Base-by-base conservation (phyloP, 2,797 vertebrate genomes). In the Coreius guichenoti region DNA sequence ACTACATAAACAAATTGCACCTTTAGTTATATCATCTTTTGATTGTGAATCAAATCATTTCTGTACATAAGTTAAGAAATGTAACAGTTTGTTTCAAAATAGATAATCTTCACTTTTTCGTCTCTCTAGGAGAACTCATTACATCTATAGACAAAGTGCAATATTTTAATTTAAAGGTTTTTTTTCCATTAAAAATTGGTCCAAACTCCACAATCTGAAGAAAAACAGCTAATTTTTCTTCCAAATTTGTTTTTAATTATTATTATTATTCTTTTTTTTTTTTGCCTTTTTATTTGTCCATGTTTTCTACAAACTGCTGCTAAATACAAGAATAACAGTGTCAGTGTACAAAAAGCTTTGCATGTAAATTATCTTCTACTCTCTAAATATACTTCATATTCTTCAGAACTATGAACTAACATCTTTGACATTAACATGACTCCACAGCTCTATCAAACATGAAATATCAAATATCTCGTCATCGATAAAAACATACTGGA, bases 361-460 rank as follows among this genome's bases (percentile, higher is more conserved):
- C 95, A 94, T 96, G 95, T 95, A 92, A 95, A 96, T 96, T 94
- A 94, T 94, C 92, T 94, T 93, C 94, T 96, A 96, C 91, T 94
- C 92, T 94, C 97, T 98, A 97, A 96, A 97, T 96, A 96, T 96
- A 95, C 94, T 94, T 95, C 94, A 94, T 90, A 90, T 94, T 93
- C 43, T 87, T 91, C 95, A 76, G 82, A 76, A 76, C 23, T 77
- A 77, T 77, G 73, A 43, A 77, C 82, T 77, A 68, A 77, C 82
- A 84, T 29, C 95, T 96, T 94, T 94, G 95, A 96, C 94, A 96
- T 96, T 93, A 95, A 95, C 96, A 95, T 95, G 96, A 97, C 94
- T 96, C 91, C 96, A 97, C 96, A 96, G 94, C 94, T 97, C 96
- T 97, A 97, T 97, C 93, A 96, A 97, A 98, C 96, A 98, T 96